Evolutionary conservation across 2,888 invertebrate genomes (phyloP).

Genomic region (Trypoxylon attenuatum): DNA sequence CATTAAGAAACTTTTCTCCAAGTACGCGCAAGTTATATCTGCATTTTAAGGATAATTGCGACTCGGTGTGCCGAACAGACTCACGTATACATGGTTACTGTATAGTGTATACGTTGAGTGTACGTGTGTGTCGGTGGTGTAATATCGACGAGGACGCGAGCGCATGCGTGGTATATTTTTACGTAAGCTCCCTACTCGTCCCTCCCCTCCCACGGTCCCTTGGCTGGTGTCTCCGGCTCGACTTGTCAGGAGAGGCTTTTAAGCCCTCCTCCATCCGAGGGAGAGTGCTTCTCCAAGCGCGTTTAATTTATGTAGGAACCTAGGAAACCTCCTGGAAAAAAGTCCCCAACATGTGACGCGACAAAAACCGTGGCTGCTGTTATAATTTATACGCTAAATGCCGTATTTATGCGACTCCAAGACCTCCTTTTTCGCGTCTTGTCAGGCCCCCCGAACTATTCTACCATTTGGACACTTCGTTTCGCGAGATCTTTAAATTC

Average conservation of each 20-base stretch:
- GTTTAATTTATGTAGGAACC: constrained; percentile 55
- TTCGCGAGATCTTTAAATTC: too few relatives aligned
- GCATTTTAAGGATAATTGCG: constrained; percentile 47
- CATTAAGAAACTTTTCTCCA: constrained; percentile 39
- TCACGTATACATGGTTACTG: constrained; percentile 33
- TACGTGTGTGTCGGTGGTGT: too few relatives aligned
- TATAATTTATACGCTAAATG: constrained; percentile 70
- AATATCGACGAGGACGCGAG: constrained; percentile 60
- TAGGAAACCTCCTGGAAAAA: constrained; percentile 47
- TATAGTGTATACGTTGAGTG: too few relatives aligned
- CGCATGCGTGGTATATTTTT: constrained; percentile 57
- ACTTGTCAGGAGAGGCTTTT: constrained; percentile 24
- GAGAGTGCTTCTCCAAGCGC: constrained; percentile 37
- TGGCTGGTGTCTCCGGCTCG: background rate
- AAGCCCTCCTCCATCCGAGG: constrained; percentile 24
- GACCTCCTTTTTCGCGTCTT: constrained; percentile 22
- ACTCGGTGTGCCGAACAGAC: too few relatives aligned
- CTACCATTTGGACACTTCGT: too few relatives aligned
- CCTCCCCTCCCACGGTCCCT: background rate
- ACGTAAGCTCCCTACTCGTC: constrained; percentile 29
- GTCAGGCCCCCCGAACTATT: too few relatives aligned
- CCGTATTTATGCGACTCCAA: constrained; percentile 14
- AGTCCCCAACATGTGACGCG: constrained; percentile 60
- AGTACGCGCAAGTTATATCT: constrained; percentile 34
- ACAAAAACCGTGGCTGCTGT: constrained; percentile 63